These are phyloP conservation scores for Pachyramphus minor DNA, from an alignment of 2,113 vertebrate species.

Conservation along the genomic window DNA sequence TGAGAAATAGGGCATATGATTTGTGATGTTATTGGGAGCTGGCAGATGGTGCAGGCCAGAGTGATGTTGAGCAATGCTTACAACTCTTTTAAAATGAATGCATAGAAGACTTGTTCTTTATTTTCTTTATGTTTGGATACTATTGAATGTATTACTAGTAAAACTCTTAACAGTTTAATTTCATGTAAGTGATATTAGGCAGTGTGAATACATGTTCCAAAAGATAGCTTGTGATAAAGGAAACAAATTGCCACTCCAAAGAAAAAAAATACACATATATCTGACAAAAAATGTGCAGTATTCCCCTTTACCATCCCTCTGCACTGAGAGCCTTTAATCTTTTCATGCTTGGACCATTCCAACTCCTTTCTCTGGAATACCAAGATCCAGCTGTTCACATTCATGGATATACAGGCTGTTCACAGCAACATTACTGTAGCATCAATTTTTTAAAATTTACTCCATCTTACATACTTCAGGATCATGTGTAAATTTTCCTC, in stretches of 20 bases:
- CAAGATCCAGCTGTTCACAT: not conserved
- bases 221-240: not conserved
- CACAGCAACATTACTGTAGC: not conserved
- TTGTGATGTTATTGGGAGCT: not conserved
- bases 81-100: not conserved
- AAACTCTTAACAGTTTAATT: not conserved
- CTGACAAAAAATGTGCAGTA: not conserved
- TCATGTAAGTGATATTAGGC: not conserved
- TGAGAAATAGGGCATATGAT: not conserved
- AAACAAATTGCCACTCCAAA: not conserved
- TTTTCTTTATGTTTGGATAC: not conserved
- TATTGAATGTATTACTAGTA: not conserved
- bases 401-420: not conserved
- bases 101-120: not conserved
- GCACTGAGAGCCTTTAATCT: not conserved
- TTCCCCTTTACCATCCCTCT: not conserved
- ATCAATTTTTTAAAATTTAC: not conserved
- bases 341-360: not conserved
- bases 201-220: not conserved
- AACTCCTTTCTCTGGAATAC: not conserved
- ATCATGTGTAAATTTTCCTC: not conserved
- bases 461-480: fast-evolving
- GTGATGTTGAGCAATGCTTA: not conserved
- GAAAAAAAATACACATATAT: not conserved
- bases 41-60: not conserved